These are phyloP conservation scores for Drosophila mojavensis DNA, from an alignment of 1,140 invertebrate species.

Conservation along the genomic window DNA sequence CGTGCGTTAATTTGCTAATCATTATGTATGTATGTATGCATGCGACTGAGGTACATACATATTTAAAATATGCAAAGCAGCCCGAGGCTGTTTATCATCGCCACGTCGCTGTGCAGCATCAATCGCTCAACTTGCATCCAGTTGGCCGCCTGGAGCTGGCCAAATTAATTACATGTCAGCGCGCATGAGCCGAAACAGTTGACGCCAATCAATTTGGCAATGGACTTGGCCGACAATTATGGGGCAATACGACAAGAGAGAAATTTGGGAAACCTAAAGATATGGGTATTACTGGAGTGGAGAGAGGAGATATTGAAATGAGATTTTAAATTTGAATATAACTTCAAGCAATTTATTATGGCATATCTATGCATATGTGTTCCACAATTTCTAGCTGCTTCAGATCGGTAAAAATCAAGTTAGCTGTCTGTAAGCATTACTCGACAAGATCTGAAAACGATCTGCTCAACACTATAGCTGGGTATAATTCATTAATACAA, in stretches of 20 bases:
- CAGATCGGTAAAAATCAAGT: too few relatives aligned
- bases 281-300: too few relatives aligned
- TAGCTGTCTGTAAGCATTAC: too few relatives aligned
- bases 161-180: not conserved
- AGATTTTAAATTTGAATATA: too few relatives aligned
- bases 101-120: not conserved
- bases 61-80: not conserved
- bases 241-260: not conserved
- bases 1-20: constrained; percentile 19
- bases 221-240: not conserved
- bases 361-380: too few relatives aligned
- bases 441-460: too few relatives aligned
- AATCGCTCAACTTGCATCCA: not conserved
- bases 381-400: too few relatives aligned
- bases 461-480: too few relatives aligned
- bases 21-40: constrained; percentile 1
- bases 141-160: not conserved
- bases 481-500: too few relatives aligned
- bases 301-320: too few relatives aligned
- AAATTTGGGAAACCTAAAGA: not conserved
- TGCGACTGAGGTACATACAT: too few relatives aligned
- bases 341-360: too few relatives aligned
- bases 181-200: not conserved
- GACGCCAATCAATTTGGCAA: not conserved
- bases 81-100: not conserved